Conservation (phyloP, 2,888 invertebrate genomes). For the Phoenoteleia sp. region DNA sequence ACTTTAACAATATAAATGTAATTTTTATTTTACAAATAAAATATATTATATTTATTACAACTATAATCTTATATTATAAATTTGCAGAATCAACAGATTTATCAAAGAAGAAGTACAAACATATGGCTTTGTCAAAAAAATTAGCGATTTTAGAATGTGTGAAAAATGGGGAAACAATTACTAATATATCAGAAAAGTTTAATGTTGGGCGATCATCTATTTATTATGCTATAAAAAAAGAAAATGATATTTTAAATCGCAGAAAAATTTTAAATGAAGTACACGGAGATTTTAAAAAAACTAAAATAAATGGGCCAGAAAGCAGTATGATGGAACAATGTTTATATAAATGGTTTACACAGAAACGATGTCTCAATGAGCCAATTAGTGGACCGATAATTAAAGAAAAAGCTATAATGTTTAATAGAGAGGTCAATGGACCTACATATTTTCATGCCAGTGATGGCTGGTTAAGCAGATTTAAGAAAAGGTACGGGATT, state of each 20-base stretch:
- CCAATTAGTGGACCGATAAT: constrained; percentile 11
- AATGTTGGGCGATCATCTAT: not conserved
- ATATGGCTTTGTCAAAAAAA: not conserved
- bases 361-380: not conserved
- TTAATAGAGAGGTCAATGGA: constrained; percentile 6
- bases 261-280: not conserved
- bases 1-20: no score
- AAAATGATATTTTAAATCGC: not conserved
- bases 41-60: no score
- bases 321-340: not conserved
- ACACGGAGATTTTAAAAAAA: not conserved
- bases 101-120: not conserved
- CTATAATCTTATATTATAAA: no score
- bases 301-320: not conserved
- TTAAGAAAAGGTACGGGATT: constrained; percentile 10
- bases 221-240: not conserved
- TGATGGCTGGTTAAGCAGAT: constrained; percentile 1
- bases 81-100: not conserved
- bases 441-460: not conserved
- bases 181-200: not conserved
- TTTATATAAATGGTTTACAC: constrained; percentile 7
- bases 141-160: not conserved
- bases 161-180: not conserved
- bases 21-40: no score
- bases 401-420: constrained; percentile 1